phyloP scores from a whole-genome alignment of 2,113 vertebrate genomes.

The Lycaon pictus region DNA sequence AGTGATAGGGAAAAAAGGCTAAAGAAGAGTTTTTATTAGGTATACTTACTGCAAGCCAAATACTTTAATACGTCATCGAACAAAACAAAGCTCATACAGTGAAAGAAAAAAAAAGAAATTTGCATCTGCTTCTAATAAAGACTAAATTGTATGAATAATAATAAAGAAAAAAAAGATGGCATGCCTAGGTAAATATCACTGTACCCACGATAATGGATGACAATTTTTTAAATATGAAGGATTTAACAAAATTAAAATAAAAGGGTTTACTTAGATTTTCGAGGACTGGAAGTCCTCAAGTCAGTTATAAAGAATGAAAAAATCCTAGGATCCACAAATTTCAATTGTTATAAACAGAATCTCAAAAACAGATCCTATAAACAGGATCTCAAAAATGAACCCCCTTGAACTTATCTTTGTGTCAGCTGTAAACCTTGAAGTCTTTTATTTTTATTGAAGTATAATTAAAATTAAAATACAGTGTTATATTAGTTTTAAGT shows the following conservation, averaged over 20 bases:
- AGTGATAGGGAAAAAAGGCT: not conserved
- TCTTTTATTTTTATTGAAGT: not conserved
- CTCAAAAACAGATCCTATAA: too few relatives aligned
- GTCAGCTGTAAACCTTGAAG: not conserved
- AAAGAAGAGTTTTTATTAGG: not conserved
- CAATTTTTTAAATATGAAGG: not conserved
- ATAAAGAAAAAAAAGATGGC: not conserved
- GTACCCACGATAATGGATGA: not conserved
- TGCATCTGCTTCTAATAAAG: not conserved
- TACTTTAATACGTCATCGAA: not conserved
- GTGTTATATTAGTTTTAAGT: not conserved
- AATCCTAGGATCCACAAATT: not conserved
- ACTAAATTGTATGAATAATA: not conserved
- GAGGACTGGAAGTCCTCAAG: not conserved
- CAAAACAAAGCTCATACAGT: not conserved
- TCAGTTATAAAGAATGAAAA: not conserved
- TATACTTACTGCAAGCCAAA: not conserved
- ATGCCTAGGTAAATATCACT: not conserved
- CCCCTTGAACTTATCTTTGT: not conserved
- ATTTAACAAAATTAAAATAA: constrained; percentile 2
- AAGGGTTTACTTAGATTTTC: not conserved
- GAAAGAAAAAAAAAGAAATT: not conserved
- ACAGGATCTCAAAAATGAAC: not conserved
- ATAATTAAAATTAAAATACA: not conserved
- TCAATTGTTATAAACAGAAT: not conserved